Evolutionary conservation across 2,888 invertebrate species (phyloP).

Genomic region (Leucophora obtusa): DNA sequence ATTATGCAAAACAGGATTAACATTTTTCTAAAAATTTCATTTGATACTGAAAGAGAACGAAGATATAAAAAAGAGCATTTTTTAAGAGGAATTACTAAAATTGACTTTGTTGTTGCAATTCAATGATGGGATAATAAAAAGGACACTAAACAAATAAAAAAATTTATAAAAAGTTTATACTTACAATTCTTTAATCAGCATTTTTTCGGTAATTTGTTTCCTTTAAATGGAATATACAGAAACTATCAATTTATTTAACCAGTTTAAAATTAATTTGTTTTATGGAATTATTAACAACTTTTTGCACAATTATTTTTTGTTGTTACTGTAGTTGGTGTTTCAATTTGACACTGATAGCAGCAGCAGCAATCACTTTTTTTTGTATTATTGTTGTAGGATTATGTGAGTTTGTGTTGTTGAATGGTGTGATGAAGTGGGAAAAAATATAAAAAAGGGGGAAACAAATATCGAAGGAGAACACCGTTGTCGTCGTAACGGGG

Average conservation of each 20-base stretch:
- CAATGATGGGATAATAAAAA: not conserved
- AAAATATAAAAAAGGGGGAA: conserved; percentile 59
- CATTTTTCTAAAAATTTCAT: not conserved
- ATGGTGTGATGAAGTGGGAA: conserved; percentile 52
- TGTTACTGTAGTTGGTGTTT: conserved; percentile 15
- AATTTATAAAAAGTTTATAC: conserved; percentile 65
- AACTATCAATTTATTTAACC: not conserved
- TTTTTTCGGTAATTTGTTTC: conserved; percentile 63
- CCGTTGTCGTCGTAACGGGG: conserved; percentile 55
- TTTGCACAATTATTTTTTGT: conserved; percentile 35
- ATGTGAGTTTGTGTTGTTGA: conserved; percentile 27
- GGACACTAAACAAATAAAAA: not conserved
- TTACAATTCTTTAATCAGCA: conserved; percentile 76
- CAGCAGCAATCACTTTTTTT: conserved; percentile 50
- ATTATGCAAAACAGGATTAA: conserved; percentile 13
- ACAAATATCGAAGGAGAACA: conserved; percentile 45
- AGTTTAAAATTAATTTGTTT: conserved; percentile 10
- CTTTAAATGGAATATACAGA: not conserved
- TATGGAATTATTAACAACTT: conserved; percentile 25
- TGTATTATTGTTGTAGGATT: conserved; percentile 29
- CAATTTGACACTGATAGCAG: conserved; percentile 51
- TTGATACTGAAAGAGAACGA: not conserved
- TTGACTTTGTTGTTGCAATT: not conserved
- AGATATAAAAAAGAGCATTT: not conserved
- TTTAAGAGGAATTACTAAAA: not conserved